Evolutionary conservation across 2,113 vertebrate species (phyloP).

Genomic region (Ailurus styani): DNA sequence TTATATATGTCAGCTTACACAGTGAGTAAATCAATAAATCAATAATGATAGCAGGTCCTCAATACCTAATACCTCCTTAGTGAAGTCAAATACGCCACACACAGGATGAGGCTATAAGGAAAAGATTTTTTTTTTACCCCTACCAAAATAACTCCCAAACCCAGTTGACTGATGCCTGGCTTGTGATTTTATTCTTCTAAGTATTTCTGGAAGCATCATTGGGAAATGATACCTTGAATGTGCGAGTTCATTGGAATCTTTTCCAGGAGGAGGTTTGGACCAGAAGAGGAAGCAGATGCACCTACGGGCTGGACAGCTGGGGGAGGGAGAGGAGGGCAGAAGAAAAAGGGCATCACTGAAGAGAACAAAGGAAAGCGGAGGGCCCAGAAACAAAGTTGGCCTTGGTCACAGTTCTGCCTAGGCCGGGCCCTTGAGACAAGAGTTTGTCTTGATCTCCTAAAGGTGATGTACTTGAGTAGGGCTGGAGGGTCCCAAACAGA

Average conservation of each 20-base stretch:
- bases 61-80: not conserved
- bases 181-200: not conserved
- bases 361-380: not conserved
- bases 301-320: not conserved
- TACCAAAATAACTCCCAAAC: not conserved
- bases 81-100: not conserved
- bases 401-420: not conserved
- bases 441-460: conserved; percentile 20
- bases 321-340: not conserved
- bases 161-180: not conserved
- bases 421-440: not conserved
- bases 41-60: not conserved
- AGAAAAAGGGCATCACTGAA: not conserved
- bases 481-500: conserved; percentile 30
- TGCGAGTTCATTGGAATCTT: not conserved
- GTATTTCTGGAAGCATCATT: not conserved
- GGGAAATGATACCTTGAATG: not conserved
- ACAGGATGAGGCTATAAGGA: not conserved
- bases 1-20: not conserved
- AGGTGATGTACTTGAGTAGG: not conserved
- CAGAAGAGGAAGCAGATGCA: not conserved
- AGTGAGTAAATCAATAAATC: not conserved
- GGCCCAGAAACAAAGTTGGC: not conserved
- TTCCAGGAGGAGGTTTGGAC: not conserved
- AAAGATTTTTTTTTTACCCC: not conserved